Evolutionary conservation across 2,797 vertebrate species (phyloP).

Genomic region (Neosilurus mollespiculum): DNA sequence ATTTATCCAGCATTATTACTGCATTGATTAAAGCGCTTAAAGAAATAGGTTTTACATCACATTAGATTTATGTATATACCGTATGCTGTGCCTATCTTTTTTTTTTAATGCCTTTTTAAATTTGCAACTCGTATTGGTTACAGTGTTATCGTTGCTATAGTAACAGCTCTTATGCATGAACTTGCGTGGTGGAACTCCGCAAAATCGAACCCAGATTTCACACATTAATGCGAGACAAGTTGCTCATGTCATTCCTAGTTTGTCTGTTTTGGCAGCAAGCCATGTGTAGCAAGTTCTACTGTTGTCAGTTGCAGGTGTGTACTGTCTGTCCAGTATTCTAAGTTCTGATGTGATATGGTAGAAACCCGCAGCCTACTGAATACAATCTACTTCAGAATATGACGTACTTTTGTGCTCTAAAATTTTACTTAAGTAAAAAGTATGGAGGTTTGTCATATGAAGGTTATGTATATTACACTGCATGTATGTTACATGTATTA

Average conservation of each 20-base stretch:
- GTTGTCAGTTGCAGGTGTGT: neutral
- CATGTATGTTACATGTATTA: too few relatives aligned
- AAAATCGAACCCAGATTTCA: neutral
- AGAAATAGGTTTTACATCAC: neutral
- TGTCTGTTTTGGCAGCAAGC: neutral
- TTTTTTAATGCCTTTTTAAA: neutral
- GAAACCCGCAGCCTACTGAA: neutral
- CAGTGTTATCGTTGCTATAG: neutral
- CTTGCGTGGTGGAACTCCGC: neutral
- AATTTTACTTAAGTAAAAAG: neutral
- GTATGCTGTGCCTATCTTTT: neutral
- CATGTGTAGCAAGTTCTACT: neutral
- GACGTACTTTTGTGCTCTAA: neutral
- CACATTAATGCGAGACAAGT: neutral
- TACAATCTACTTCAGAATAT: neutral
- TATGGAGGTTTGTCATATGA: neutral
- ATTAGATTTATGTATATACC: too few relatives aligned
- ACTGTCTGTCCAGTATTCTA: neutral
- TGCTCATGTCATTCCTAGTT: neutral
- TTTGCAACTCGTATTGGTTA: neutral
- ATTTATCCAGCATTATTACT: neutral
- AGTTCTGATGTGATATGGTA: neutral
- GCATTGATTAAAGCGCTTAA: constrained; percentile 5
- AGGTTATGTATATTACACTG: too few relatives aligned
- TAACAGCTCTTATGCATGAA: neutral